Evolutionary conservation across 2,797 vertebrate species (phyloP), one percentile per base, ranked within the genome.

Genomic region (Pygocentrus nattereri): DNA sequence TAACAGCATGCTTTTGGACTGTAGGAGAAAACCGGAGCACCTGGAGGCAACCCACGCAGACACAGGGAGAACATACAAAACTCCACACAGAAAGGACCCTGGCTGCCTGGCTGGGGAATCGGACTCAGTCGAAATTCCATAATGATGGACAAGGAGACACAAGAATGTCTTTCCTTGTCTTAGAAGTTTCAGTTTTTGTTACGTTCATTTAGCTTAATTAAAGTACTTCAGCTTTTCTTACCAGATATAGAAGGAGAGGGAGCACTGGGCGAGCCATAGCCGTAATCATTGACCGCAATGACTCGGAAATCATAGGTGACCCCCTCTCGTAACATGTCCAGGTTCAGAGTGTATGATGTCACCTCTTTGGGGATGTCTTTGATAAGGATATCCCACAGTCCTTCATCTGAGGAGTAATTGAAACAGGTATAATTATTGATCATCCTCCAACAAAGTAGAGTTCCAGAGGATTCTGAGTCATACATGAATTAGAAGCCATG

Each of bases 341-440:
- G 95, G 92, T 97, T 97, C 86, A 99, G 97, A 1, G 97, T 98
- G 89, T 99, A 98, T 52, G 98, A 99, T 1, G 97, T 98, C 87
- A 97, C 98, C 87, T 99, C 97, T 91, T 97, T 98, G 54, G 98
- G 98, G 86, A 99, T 98, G 89, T 99, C 97, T 86, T 98, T 99
- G 91, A 99, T 98, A 31, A 99, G 96, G 88, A 99, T 97, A 88
- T 99, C 98, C 98, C 98, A 99, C 44, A 99, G 91, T 18, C 98
- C 98, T 89, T 99, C 98, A 0, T 99, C 98, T 99, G 86, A 16
- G 86, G n/a, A 85, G 6, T 23, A 5, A 68, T 69, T 25, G 38
- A 44, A 71, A 74, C 44, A 58, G 23, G 21, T 58, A 62, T 0
- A 64, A 19, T 23, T 59, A 62, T 27, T 41, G 18, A 16, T 65